Evolutionary conservation across 1,140 invertebrate species (phyloP).

Genomic region (Oppia nitens): DNA sequence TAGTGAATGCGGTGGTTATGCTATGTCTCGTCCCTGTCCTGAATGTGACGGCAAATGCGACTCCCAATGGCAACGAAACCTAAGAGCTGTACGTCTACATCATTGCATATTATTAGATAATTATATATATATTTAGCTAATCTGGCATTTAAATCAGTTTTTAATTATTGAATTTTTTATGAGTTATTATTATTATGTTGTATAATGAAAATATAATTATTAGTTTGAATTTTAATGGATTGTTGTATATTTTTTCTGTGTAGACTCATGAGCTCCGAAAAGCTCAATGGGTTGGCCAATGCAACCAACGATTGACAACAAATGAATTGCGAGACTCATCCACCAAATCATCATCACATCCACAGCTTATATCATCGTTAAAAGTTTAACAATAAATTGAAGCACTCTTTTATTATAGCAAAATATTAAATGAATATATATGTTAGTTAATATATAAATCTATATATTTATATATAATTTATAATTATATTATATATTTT

Average conservation of each 20-base stretch:
- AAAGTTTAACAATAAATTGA: no score
- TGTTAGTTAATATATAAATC: no score
- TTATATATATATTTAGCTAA: background rate
- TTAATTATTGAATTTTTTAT: no score
- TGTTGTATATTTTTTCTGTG: background rate
- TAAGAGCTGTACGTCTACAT: slow-evolving; percentile 35
- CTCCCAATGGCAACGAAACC: slow-evolving; percentile 53
- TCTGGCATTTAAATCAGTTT: no score
- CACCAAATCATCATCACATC: background rate
- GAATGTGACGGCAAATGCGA: slow-evolving; percentile 55
- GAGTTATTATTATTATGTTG: no score
- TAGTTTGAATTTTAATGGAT: background rate
- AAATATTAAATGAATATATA: no score
- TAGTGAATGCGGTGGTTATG: slow-evolving; percentile 62
- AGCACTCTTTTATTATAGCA: no score
- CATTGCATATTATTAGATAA: background rate
- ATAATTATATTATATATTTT: no score
- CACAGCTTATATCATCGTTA: background rate
- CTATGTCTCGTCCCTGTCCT: slow-evolving; percentile 53
- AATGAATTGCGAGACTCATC: background rate
- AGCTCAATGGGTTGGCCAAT: background rate
- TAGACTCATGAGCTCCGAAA: background rate
- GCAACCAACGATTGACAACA: background rate
- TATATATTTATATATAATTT: no score
- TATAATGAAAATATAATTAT: no score